These are phyloP conservation scores for Perithous albicinctus DNA, from an alignment of 2,888 invertebrate genomes.

Conservation along the genomic window DNA sequence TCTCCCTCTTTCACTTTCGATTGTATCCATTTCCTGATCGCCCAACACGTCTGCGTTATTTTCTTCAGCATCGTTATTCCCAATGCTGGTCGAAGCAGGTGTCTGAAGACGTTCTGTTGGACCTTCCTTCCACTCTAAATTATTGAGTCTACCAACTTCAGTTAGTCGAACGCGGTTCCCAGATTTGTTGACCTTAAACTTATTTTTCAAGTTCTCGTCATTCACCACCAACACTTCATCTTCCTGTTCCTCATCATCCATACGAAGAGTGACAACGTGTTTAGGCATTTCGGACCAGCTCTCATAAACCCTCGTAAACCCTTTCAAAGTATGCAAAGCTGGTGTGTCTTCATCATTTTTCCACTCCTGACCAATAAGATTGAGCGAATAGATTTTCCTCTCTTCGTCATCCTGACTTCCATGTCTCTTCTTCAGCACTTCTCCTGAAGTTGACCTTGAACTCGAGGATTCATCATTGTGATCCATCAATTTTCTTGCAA, in stretches of 20 bases:
- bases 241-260: background rate
- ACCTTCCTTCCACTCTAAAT: slow-evolving; percentile 65
- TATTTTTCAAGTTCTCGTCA: slow-evolving; percentile 56
- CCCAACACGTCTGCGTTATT: slow-evolving; percentile 17
- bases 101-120: background rate
- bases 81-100: background rate
- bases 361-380: slow-evolving; percentile 71
- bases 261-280: background rate
- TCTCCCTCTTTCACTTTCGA: slow-evolving; percentile 8
- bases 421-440: slow-evolving; percentile 33
- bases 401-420: slow-evolving; percentile 24
- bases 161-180: slow-evolving; percentile 54
- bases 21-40: background rate
- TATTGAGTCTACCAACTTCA: slow-evolving; percentile 48
- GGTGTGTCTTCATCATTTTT: slow-evolving; percentile 52
- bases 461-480: slow-evolving; percentile 35
- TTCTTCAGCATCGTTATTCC: slow-evolving; percentile 36
- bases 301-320: slow-evolving; percentile 60
- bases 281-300: slow-evolving; percentile 40
- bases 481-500: slow-evolving; percentile 66
- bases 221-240: background rate
- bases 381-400: slow-evolving; percentile 64
- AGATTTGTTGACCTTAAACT: slow-evolving; percentile 50
- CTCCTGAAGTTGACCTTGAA: background rate
- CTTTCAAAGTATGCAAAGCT: slow-evolving; percentile 50